Percentiles rank a stretch among this genome's conserved stretches.
Evolutionary conservation across 2,113 vertebrate genomes (phyloP).

Genomic region (Toxotes jaculatrix): DNA sequence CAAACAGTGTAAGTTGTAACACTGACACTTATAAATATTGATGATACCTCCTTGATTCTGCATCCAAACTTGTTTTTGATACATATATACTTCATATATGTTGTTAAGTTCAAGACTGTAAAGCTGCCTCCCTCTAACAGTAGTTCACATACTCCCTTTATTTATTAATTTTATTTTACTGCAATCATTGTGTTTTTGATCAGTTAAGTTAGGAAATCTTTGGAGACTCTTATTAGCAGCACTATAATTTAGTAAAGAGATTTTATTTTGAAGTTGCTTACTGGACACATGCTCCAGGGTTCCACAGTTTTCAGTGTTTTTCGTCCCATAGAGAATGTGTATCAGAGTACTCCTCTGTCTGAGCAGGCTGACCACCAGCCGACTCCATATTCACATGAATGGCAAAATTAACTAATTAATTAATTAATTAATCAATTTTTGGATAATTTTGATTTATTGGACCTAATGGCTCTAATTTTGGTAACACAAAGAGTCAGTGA

Average conservation of each 20-base stretch:
- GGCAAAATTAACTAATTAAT: neutral
- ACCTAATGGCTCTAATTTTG: neutral
- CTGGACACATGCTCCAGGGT: no score
- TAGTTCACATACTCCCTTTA: no score
- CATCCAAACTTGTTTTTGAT: no score
- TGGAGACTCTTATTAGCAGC: neutral
- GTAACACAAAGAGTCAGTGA: neutral
- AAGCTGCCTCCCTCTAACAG: no score
- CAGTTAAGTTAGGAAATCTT: neutral
- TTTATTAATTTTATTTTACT: neutral
- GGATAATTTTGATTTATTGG: neutral
- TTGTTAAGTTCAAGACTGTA: no score
- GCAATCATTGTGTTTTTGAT: neutral
- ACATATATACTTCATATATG: no score
- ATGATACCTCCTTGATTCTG: no score
- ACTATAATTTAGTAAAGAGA: neutral
- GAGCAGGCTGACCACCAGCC: neutral
- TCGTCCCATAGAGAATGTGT: neutral
- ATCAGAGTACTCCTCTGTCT: neutral
- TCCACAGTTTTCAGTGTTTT: neutral
- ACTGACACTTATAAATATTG: no score
- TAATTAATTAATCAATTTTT: neutral
- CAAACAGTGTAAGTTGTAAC: no score
- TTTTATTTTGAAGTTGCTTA: neutral
- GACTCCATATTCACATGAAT: neutral